Evolutionary conservation across 2,888 invertebrate genomes (phyloP), one percentile per base, ranked within the genome.

Genomic region (Rhyacophila evoluta): DNA sequence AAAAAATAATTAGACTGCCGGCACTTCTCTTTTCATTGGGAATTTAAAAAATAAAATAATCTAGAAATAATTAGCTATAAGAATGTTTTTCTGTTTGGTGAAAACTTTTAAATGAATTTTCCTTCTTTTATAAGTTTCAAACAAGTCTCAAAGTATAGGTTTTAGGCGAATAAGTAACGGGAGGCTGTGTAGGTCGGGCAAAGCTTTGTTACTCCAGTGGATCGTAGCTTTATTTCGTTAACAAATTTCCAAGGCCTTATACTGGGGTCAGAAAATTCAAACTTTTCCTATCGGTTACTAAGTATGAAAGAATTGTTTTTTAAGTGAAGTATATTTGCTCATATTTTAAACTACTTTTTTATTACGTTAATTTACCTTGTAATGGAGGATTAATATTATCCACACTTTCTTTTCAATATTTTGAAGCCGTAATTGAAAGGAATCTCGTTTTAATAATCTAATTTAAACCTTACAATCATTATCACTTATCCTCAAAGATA

Each of bases 101-200:
- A 55, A 77, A 77, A 77, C 37, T 77, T 77, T 77, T 77, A 77
- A 77, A 77, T 77, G 72, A 77, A 77, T 67, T 76, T 77, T 69
- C 25, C 36, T 37, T 70, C 72, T 77, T 73, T 74, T 74, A 68
- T 67, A 68, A 74, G 37, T 29, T 74, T 67, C 74, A 74, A 74
- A 74, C 74, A 68, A 74, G 36, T 69, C 74, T 67, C 39, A 69
- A 29, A 68, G 55, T 55, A 55, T 19, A 55, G 55, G 55, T 55
- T 55, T 55, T 55, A 12, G 2, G 8, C 25, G 55, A 55, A 55
- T 6, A 33, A 2, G 29, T 4, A 33, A 33, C n/a, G 6, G 25
- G 19, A 55, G 55, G 55, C 55, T 10, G 15, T 55, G 19, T 55
- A 55, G 55, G 55, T 55, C 55, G 55, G 19, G 19, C 55, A 19